A percentile compares a stretch with the other conserved stretches of the same genome.
Conservation (phyloP, 2,888 invertebrate genomes). For the Maniola hyperantus region DNA sequence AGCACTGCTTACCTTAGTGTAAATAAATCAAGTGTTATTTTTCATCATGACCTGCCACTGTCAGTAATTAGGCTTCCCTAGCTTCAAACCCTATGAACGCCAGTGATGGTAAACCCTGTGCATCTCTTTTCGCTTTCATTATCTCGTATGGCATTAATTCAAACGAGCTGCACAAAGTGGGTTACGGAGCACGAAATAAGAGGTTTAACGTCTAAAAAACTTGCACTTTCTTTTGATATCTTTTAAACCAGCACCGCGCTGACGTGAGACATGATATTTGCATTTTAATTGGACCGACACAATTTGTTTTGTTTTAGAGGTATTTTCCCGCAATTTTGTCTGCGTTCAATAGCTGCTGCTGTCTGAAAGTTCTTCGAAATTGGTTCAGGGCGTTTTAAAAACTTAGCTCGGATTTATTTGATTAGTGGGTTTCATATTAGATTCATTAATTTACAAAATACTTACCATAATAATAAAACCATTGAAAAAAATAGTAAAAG, state of each 20-base stretch:
- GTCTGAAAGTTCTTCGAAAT: background rate
- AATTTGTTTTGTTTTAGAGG: conserved; percentile 1
- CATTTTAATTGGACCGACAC: conserved; percentile 14
- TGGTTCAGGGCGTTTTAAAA: too few relatives aligned
- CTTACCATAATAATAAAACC: too few relatives aligned
- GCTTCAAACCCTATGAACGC: too few relatives aligned
- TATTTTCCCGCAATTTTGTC: background rate
- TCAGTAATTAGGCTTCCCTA: too few relatives aligned
- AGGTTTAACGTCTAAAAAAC: conserved; percentile 37
- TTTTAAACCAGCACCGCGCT: conserved; percentile 26
- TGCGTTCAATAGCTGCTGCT: background rate
- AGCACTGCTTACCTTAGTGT: too few relatives aligned
- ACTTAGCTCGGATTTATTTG: too few relatives aligned
- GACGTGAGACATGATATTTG: conserved; percentile 26
- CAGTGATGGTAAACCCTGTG: conserved; percentile 27
- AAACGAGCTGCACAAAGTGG: conserved; percentile 41
- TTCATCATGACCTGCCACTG: too few relatives aligned
- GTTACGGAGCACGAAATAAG: conserved; percentile 35
- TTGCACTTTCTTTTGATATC: conserved; percentile 40
- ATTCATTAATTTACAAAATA: too few relatives aligned
- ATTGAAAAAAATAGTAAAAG: too few relatives aligned
- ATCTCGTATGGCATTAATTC: conserved; percentile 52
- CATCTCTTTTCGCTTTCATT: conserved; percentile 30
- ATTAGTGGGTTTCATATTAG: too few relatives aligned
- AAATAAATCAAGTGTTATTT: too few relatives aligned